phyloP scores from a whole-genome alignment of 2,797 vertebrate species.

The Diplodus puntazzo region DNA sequence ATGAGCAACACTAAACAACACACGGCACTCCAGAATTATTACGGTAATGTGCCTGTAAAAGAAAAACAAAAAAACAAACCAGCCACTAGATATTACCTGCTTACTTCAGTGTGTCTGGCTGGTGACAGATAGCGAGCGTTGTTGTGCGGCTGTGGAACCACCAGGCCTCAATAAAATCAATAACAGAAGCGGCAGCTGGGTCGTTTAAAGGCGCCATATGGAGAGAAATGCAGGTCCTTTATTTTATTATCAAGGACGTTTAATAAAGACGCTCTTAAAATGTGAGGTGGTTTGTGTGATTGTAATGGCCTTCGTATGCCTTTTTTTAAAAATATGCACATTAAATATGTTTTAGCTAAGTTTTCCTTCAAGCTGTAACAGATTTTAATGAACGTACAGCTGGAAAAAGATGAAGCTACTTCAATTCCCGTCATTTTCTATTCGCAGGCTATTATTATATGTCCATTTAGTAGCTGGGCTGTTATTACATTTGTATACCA shows the following conservation, averaged over 20 bases:
- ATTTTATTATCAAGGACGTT: slow-evolving; percentile 2
- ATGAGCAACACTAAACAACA: slow-evolving; percentile 63
- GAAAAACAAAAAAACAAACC: not conserved
- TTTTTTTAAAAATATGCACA: not conserved
- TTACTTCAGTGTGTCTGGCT: slow-evolving; percentile 42
- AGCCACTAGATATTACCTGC: slow-evolving; percentile 63
- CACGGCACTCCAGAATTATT: slow-evolving; percentile 61
- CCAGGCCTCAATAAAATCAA: not conserved
- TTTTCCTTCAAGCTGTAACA: not conserved
- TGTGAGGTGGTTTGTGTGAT: not conserved
- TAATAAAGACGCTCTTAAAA: slow-evolving; percentile 9
- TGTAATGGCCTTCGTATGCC: not conserved
- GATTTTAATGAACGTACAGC: not conserved
- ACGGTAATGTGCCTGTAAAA: slow-evolving; percentile 68
- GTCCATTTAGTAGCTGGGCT: too few species aligned
- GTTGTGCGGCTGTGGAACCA: not conserved
- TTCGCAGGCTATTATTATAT: too few species aligned
- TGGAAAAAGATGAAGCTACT: not conserved
- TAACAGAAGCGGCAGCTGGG: not conserved
- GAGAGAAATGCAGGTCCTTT: not conserved
- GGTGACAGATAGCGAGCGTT: slow-evolving; percentile 41
- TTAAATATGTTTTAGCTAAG: not conserved
- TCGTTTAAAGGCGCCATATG: slow-evolving; percentile 1
- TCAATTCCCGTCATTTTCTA: not conserved
- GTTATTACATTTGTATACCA: too few species aligned